phyloP scores from a whole-genome alignment of 1,140 invertebrate species.

The Bicyclus anynana region DNA sequence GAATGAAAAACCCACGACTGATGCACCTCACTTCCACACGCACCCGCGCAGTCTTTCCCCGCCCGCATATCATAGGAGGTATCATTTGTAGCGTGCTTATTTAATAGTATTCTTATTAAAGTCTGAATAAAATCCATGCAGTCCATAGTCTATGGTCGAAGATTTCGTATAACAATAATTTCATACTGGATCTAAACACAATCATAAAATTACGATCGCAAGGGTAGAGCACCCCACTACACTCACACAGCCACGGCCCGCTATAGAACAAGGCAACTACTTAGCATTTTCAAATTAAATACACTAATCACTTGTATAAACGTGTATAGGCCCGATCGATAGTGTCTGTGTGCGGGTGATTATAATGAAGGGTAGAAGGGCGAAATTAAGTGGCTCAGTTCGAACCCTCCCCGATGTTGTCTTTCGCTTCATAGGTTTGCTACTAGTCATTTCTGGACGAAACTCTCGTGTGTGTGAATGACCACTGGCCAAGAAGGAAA shows the following conservation, averaged over 20 bases:
- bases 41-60: too few species aligned
- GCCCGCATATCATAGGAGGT: too few species aligned
- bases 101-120: too few species aligned
- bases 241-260: conserved; percentile 33
- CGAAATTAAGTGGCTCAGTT: conserved; percentile 73
- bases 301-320: conserved; percentile 75
- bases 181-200: conserved; percentile 36
- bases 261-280: conserved; percentile 70
- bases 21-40: too few species aligned
- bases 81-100: too few species aligned
- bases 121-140: too few species aligned
- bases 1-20: too few species aligned
- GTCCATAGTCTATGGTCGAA: not conserved
- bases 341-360: conserved; percentile 67
- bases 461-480: not conserved
- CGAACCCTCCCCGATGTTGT: conserved; percentile 64
- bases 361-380: conserved; percentile 74
- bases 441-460: conserved; percentile 53
- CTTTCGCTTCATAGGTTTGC: conserved; percentile 64
- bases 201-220: conserved; percentile 64
- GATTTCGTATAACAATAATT: not conserved
- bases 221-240: conserved; percentile 61
- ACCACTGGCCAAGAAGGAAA: too few species aligned
- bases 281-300: conserved; percentile 77
- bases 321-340: conserved; percentile 62